Base-by-base conservation (phyloP, 2,888 invertebrate genomes). In the Hipparchia sbordonii region DNA sequence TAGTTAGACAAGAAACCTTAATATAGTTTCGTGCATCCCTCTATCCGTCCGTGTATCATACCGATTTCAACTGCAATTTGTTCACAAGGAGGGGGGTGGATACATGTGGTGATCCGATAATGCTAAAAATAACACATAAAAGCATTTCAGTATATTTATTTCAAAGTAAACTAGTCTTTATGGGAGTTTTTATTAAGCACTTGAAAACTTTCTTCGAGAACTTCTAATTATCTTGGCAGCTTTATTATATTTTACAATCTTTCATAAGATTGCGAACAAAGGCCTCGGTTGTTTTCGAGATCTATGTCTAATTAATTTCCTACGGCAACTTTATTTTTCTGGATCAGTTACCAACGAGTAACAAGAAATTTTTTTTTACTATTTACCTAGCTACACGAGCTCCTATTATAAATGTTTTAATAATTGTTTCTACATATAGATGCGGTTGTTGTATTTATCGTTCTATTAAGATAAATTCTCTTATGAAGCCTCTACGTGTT, bases 211-310 rank as follows among this genome's bases (percentile, higher is more conserved):
- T 61, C 12, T 61, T 61, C n/a, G 60, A 56, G 56, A 61, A 61
- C 45, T 45, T 61, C 39, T 61, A 61, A 45, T 61, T 61, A 45
- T 61, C 60, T 61, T 61, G 60, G 60, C 7, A 61, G 60, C 60
- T 61, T 61, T 61, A 61, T 61, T 45, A 45, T 61, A 61, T 61
- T 61, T 61, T 61, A 61, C 60, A 61, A 45, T 12, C 60, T 61
- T 45, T 60, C 45, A 60, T 60, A 60, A 59, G 33, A 45, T 33
- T 39, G 6, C n/a, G 45, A 61, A 61, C 60, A 61, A 61, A 61
- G 60, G 60, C n/a, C 60, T 61, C 39, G 45, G n/a, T 39, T 61
- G 60, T 61, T 61, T 12, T 61, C 45, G 12, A 39, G 39, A 45
- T 33, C 10, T 10, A 60, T 60, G 33, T 60, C 23, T 9, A 61